phyloP scores from a whole-genome alignment of 2,888 invertebrate species.

The Drosophila sordidula region DNA sequence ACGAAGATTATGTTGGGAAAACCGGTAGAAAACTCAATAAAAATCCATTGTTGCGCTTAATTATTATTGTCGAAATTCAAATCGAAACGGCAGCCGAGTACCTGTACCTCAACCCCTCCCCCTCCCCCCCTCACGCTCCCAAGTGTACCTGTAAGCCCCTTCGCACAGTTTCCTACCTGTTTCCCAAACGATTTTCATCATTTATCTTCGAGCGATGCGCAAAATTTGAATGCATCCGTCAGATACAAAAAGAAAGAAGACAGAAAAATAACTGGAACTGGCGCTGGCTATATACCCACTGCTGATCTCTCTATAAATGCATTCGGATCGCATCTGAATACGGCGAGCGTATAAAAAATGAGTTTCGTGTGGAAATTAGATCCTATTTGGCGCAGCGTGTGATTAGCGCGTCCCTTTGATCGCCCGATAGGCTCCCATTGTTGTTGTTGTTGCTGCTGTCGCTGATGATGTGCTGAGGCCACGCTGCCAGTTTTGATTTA shows the following conservation, averaged over 20 bases:
- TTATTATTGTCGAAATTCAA: conserved; percentile 78
- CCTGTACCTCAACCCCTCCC: conserved; percentile 22
- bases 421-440: conserved; percentile 38
- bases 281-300: conserved; percentile 31
- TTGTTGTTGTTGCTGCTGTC: background rate
- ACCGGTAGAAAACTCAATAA: conserved; percentile 65
- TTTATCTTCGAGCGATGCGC: conserved; percentile 78
- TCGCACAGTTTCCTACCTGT: conserved; percentile 7
- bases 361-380: conserved; percentile 80
- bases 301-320: conserved; percentile 72
- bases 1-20: conserved; percentile 23
- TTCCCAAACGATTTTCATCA: conserved; percentile 48
- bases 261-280: conserved; percentile 8
- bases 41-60: conserved; percentile 81
- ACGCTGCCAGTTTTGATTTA: conserved; percentile 13
- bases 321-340: conserved; percentile 20
- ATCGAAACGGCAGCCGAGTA: conserved; percentile 56
- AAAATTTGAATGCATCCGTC: conserved; percentile 79
- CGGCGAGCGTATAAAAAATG: conserved; percentile 52
- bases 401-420: conserved; percentile 80
- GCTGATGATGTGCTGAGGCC: conserved; percentile 43
- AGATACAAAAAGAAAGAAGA: conserved; percentile 14
- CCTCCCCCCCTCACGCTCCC: background rate
- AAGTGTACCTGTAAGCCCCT: conserved; percentile 6
- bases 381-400: conserved; percentile 82